Evolutionary conservation across 2,888 invertebrate genomes (phyloP).

Genomic region (Platycheirus albimanus): DNA sequence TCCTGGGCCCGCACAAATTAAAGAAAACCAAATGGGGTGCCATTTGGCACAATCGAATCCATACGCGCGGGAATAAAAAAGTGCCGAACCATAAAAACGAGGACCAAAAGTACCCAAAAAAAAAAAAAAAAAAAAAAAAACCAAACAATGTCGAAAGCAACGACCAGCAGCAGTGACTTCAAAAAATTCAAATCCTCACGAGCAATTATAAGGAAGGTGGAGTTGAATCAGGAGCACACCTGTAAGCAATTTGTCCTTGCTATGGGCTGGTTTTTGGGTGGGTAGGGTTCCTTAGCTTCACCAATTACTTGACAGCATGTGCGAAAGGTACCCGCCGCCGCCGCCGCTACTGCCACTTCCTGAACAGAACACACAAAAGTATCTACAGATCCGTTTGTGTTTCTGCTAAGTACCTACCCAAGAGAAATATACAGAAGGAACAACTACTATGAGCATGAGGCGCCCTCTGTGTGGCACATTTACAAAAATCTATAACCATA

Average conservation of each 20-base stretch:
- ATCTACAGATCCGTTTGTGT: conserved; percentile 40
- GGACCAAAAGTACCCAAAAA: conserved; percentile 22
- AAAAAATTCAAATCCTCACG: conserved; percentile 73
- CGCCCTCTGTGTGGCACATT: conserved; percentile 72
- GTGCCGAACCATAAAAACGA: conserved; percentile 63
- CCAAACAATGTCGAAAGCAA: conserved; percentile 18
- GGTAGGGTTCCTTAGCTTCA: conserved; percentile 47
- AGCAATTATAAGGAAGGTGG: conserved; percentile 71
- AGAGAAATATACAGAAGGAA: conserved; percentile 20
- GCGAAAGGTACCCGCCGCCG: conserved; percentile 53
- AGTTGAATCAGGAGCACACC: conserved; percentile 44
- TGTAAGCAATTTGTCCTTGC: conserved; percentile 69
- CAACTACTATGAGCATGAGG: conserved; percentile 31
- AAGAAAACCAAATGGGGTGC: conserved; percentile 74
- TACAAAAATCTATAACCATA: conserved; percentile 77
- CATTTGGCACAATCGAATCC: conserved; percentile 73
- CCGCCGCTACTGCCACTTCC: conserved; percentile 52
- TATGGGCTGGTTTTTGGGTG: conserved; percentile 23
- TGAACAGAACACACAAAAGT: conserved; percentile 58
- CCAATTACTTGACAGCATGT: conserved; percentile 72
- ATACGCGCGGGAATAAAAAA: conserved; percentile 67
- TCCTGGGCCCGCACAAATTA: conserved; percentile 70
- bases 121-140: conserved; percentile 19
- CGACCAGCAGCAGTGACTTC: conserved; percentile 46
- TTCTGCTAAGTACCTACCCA: conserved; percentile 58